These are phyloP conservation scores for Ctenochaetus hawaiiensis DNA, from an alignment of 2,797 vertebrate species.

Conservation along the genomic window DNA sequence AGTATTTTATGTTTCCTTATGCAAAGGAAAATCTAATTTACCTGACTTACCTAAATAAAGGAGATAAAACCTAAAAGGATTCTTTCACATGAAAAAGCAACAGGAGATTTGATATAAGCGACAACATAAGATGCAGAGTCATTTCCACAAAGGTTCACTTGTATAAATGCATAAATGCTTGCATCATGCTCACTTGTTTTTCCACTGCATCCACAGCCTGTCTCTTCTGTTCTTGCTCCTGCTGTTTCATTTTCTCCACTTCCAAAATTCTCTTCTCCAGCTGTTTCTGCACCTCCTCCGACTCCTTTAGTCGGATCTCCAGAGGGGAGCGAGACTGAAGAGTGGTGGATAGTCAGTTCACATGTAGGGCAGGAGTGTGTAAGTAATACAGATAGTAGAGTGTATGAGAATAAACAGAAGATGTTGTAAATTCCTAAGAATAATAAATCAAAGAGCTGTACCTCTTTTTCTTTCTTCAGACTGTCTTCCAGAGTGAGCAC, in stretches of 20 bases:
- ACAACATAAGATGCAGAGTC: too few species aligned
- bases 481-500: constrained; percentile 93
- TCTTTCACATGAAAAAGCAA: neutral
- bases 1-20: neutral
- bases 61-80: neutral
- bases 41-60: neutral
- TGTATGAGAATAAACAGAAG: neutral
- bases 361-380: neutral
- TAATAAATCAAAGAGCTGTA: constrained; percentile 45
- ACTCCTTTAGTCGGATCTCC: constrained; percentile 90
- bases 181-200: constrained; percentile 85
- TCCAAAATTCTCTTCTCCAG: constrained; percentile 93
- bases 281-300: constrained; percentile 91
- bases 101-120: neutral
- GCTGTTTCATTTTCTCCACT: constrained; percentile 92
- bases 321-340: constrained; percentile 87
- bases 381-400: neutral
- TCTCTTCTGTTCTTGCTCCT: constrained; percentile 90
- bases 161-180: neutral
- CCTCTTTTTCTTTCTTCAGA: constrained; percentile 95
- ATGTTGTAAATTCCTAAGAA: neutral
- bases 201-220: constrained; percentile 91
- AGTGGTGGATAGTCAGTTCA: constrained; percentile 54
- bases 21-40: neutral
- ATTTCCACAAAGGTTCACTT: neutral